These are phyloP conservation scores for Takifugu bimaculatus DNA, from an alignment of 2,113 vertebrate genomes.

Conservation along the genomic window DNA sequence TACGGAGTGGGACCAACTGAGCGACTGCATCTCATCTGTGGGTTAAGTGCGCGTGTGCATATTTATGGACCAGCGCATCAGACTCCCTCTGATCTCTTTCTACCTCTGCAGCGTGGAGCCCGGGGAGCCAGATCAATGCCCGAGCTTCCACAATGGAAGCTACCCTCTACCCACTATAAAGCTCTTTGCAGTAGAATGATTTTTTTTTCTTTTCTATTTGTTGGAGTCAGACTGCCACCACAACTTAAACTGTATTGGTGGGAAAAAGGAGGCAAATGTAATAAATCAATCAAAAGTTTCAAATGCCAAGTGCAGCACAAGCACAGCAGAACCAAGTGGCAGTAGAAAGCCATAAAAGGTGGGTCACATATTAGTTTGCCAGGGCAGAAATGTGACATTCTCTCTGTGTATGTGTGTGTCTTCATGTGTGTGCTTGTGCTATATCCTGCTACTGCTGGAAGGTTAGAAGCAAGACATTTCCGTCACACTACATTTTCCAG, in stretches of 20 bases:
- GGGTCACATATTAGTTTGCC: slow-evolving; percentile 44
- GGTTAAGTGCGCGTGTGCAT: not conserved
- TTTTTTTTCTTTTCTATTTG: slow-evolving; percentile 45
- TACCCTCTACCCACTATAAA: slow-evolving; percentile 26
- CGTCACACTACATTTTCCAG: slow-evolving; percentile 3
- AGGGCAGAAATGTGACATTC: slow-evolving; percentile 24
- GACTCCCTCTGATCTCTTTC: not conserved
- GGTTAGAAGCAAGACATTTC: not conserved
- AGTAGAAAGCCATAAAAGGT: slow-evolving; percentile 44
- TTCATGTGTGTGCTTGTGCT: slow-evolving; percentile 7
- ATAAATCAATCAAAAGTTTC: slow-evolving; percentile 9
- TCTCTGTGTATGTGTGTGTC: slow-evolving; percentile 3
- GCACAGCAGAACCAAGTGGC: slow-evolving; percentile 42
- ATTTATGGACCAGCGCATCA: slow-evolving; percentile 14
- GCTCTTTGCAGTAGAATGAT: slow-evolving; percentile 27
- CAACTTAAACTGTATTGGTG: not conserved
- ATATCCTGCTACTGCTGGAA: not conserved
- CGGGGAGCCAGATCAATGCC: slow-evolving; percentile 33
- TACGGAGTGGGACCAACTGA: not conserved
- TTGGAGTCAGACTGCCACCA: slow-evolving; percentile 13
- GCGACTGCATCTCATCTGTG: not conserved
- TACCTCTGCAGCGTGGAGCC: slow-evolving; percentile 23
- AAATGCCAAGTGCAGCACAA: slow-evolving; percentile 27
- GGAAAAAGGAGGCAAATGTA: not conserved
- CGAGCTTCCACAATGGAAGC: slow-evolving; percentile 33